Evolutionary conservation across 2,797 vertebrate species (phyloP).

Genomic region (Protonibea diacanthus): DNA sequence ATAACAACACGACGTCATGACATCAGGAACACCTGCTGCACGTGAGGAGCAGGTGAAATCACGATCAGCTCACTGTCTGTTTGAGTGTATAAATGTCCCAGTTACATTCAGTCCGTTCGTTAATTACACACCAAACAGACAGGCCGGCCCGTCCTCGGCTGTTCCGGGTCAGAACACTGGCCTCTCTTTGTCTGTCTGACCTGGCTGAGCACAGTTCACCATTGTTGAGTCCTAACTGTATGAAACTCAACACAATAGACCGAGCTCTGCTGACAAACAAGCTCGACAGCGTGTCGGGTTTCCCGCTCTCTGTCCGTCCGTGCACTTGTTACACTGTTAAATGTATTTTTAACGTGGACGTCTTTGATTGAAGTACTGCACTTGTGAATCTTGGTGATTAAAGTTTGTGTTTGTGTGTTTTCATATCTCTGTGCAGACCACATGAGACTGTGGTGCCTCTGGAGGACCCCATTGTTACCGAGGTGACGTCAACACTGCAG

Average conservation of each 20-base stretch:
- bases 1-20: no score
- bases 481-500: slow-evolving; percentile 94
- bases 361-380: neutral
- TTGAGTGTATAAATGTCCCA: neutral
- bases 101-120: neutral
- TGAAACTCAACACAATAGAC: neutral
- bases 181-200: neutral
- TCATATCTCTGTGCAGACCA: slow-evolving; percentile 46
- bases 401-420: neutral
- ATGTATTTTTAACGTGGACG: neutral
- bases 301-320: neutral
- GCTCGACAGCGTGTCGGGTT: fast-evolving
- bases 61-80: no score
- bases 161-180: no score
- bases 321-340: neutral
- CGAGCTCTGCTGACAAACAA: neutral
- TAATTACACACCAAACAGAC: neutral
- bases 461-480: slow-evolving; percentile 93
- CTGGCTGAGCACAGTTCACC: neutral
- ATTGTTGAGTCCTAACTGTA: slow-evolving; percentile 14
- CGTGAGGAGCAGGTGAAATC: no score
- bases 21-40: no score
- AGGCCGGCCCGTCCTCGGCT: neutral
- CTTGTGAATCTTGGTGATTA: neutral
- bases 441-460: slow-evolving; percentile 92